Percentiles rank a stretch among this genome's conserved stretches.
Conservation (phyloP, 1,140 invertebrate genomes). For the Meloidogyne chitwoodi region DNA sequence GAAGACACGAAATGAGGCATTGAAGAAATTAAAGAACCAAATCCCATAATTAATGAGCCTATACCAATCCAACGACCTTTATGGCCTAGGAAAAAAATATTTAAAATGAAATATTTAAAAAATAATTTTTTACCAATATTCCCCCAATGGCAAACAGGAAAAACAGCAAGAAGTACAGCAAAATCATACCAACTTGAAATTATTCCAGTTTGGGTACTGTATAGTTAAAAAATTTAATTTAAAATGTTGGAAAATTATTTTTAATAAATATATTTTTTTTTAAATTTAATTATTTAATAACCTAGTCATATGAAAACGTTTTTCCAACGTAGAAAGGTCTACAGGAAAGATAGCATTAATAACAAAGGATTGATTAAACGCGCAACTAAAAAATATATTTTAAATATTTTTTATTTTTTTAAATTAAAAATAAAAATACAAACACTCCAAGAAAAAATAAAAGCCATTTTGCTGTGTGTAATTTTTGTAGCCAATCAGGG, state of each 20-base stretch:
- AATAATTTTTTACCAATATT: slow-evolving; percentile 38
- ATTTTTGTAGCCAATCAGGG: slow-evolving; percentile 54
- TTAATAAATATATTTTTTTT: neutral
- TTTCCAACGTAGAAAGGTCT: slow-evolving; percentile 56
- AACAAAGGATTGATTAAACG: slow-evolving; percentile 53
- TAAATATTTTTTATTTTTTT: neutral
- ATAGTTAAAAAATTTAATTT: neutral
- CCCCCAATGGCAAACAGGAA: slow-evolving; percentile 60
- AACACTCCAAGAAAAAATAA: slow-evolving; percentile 50
- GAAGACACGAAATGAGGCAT: slow-evolving; percentile 45
- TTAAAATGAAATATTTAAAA: neutral
- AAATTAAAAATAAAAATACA: no score
- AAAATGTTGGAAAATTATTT: neutral
- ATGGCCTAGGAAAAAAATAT: slow-evolving; percentile 45
- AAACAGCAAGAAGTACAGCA: slow-evolving; percentile 56
- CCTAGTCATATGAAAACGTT: slow-evolving; percentile 59
- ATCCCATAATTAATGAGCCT: slow-evolving; percentile 54
- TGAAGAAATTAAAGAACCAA: slow-evolving; percentile 57
- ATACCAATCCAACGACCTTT: slow-evolving; percentile 58
- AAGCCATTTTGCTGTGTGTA: slow-evolving; percentile 59
- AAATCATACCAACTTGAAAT: slow-evolving; percentile 60
- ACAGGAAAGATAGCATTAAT: slow-evolving; percentile 59
- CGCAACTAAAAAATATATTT: slow-evolving; percentile 27
- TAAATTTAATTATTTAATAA: slow-evolving; percentile 20
- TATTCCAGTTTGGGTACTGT: slow-evolving; percentile 59